Conservation (phyloP, 2,888 invertebrate genomes). For the Trissolcus brochymenae region DNA sequence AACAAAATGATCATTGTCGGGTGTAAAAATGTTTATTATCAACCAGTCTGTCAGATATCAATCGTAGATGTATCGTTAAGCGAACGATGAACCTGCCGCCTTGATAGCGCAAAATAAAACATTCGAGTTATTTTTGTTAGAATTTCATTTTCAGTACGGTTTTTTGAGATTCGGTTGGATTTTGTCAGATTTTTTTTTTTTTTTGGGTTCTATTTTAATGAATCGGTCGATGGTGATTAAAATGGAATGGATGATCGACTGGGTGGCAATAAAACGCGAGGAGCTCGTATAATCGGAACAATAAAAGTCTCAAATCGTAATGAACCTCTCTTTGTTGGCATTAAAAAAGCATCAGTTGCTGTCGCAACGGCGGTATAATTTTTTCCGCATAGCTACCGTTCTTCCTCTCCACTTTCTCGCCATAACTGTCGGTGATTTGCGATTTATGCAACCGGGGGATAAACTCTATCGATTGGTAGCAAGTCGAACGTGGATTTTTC, state of each 20-base stretch:
- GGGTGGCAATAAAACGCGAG: background rate
- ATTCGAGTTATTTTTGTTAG: background rate
- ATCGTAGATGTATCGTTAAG: constrained; percentile 34
- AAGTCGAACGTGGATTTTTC: constrained; percentile 57
- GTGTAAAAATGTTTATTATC: constrained; percentile 26
- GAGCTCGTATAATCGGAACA: background rate
- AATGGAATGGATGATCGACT: too few relatives aligned
- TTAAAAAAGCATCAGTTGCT: constrained; percentile 36
- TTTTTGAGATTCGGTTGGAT: too few relatives aligned
- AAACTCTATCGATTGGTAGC: constrained; percentile 50
- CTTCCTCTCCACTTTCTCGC: constrained; percentile 58
- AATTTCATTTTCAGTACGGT: background rate
- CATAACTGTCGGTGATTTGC: constrained; percentile 57
- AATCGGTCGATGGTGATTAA: too few relatives aligned
- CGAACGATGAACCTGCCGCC: constrained; percentile 19
- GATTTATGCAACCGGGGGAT: constrained; percentile 55
- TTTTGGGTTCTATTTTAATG: too few relatives aligned
- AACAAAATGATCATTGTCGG: constrained; percentile 25
- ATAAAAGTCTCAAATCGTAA: constrained; percentile 28
- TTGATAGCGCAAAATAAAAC: constrained; percentile 9
- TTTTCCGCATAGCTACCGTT: constrained; percentile 58
- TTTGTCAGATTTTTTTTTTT: too few relatives aligned
- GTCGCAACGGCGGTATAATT: constrained; percentile 51
- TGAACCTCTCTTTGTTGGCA: constrained; percentile 24
- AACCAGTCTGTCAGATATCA: constrained; percentile 15